phyloP scores from a whole-genome alignment of 2,113 vertebrate species.

The Crotalus helleri region DNA sequence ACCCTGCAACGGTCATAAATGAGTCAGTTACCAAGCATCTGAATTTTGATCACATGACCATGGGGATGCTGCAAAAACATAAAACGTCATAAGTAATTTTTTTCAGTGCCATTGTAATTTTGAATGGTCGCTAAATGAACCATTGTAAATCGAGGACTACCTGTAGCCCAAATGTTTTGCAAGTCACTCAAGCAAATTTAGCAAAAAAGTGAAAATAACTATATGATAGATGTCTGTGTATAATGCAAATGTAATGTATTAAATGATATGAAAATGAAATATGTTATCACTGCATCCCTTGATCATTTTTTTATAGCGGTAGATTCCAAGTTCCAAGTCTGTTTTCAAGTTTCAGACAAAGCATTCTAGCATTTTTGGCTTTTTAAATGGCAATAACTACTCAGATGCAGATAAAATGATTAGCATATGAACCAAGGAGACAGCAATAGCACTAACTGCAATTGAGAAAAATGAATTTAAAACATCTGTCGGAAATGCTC shows the following conservation, averaged over 20 bases:
- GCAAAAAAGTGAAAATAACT: not conserved
- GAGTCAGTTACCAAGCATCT: not conserved
- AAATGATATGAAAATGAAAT: conserved; percentile 39
- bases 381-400: conserved; percentile 53
- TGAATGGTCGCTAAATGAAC: not conserved
- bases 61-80: not conserved
- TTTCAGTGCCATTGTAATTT: not conserved
- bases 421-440: conserved; percentile 63
- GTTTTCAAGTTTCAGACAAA: conserved; percentile 59
- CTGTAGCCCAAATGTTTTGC: not conserved
- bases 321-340: not conserved
- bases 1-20: too few species aligned
- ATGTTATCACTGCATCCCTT: conserved; percentile 43
- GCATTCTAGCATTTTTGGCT: conserved; percentile 36
- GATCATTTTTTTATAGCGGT: not conserved
- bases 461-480: conserved; percentile 69
- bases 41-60: not conserved
- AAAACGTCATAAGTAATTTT: not conserved
- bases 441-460: conserved; percentile 65
- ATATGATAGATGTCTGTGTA: not conserved
- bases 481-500: conserved; percentile 63
- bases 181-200: not conserved
- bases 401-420: conserved; percentile 67
- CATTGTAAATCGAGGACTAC: not conserved
- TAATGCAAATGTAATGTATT: not conserved